Percentiles rank a stretch among this genome's conserved stretches.
Evolutionary conservation across 2,113 vertebrate genomes (phyloP).

Genomic region (Callipepla squamata): DNA sequence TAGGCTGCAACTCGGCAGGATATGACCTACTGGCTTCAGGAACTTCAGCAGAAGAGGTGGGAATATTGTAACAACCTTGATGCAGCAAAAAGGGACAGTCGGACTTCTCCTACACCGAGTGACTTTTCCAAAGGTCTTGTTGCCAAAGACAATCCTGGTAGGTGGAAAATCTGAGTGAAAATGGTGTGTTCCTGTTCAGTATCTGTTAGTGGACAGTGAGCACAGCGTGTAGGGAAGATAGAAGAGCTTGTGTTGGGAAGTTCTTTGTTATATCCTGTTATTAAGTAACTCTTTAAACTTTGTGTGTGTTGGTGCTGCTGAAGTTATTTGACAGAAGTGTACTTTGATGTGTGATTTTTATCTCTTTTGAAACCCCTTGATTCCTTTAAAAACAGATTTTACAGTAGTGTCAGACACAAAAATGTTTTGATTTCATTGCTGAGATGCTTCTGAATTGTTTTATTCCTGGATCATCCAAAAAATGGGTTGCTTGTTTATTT

Average conservation of each 20-base stretch:
- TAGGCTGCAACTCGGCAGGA: constrained; percentile 90
- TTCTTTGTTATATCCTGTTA: not conserved
- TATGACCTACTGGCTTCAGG: constrained; percentile 96
- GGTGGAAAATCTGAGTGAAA: not conserved
- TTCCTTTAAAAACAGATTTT: not conserved
- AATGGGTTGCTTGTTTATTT: not conserved
- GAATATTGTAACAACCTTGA: constrained; percentile 89
- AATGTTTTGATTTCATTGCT: not conserved
- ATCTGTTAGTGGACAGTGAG: not conserved
- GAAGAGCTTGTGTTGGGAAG: not conserved
- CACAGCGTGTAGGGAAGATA: not conserved
- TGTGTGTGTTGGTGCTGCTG: not conserved
- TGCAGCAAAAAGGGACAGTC: constrained; percentile 81
- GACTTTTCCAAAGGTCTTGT: constrained; percentile 88
- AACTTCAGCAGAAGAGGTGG: constrained; percentile 97
- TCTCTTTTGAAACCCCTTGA: not conserved
- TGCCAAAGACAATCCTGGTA: constrained; percentile 89
- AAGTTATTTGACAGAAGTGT: not conserved
- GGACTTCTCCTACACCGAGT: constrained; percentile 75
- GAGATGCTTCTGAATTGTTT: not conserved
- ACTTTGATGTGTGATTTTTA: not conserved
- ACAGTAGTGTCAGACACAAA: not conserved
- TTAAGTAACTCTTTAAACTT: not conserved
- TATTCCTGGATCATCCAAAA: not conserved
- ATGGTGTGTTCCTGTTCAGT: rapidly evolving